phyloP scores from a whole-genome alignment of 2,888 invertebrate species.

The Drosophila siamana region DNA sequence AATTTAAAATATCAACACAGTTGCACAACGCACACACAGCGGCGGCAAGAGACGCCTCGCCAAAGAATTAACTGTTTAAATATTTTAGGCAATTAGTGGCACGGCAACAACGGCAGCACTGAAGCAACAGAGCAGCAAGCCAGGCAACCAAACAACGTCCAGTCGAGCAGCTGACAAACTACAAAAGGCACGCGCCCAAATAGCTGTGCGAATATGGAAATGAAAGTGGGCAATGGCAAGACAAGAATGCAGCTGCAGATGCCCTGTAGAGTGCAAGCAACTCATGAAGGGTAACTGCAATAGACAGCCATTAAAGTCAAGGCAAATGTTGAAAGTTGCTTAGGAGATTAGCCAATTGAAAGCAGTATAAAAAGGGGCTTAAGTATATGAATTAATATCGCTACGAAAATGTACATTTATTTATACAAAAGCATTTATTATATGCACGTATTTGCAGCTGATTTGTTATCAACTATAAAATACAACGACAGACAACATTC shows the following conservation, averaged over 20 bases:
- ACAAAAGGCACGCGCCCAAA: conserved; percentile 29
- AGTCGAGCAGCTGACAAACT: conserved; percentile 21
- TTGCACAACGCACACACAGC: conserved; percentile 17
- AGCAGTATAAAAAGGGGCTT: no score
- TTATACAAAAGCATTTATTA: no score
- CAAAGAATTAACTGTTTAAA: conserved; percentile 71
- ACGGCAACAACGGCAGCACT: conserved; percentile 17
- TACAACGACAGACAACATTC: no score
- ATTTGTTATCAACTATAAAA: no score
- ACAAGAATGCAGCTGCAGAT: conserved; percentile 15
- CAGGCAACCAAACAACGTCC: neutral
- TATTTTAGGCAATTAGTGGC: conserved; percentile 77
- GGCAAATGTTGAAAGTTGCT: no score
- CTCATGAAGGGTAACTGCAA: neutral
- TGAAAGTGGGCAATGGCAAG: conserved; percentile 7
- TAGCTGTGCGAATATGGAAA: conserved; percentile 26
- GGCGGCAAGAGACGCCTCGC: conserved; percentile 28
- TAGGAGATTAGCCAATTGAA: no score
- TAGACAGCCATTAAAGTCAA: no score
- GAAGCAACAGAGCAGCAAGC: conserved; percentile 2
- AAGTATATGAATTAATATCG: no score
- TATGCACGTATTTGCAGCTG: no score
- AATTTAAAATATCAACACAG: conserved; percentile 70
- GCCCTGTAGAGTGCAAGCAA: neutral
- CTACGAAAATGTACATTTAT: no score